A percentile compares a stretch with the other conserved stretches of the same genome.
These are phyloP conservation scores for Scaptodrosophila lebanonensis DNA, from an alignment of 1,140 invertebrate genomes.

Conservation along the genomic window DNA sequence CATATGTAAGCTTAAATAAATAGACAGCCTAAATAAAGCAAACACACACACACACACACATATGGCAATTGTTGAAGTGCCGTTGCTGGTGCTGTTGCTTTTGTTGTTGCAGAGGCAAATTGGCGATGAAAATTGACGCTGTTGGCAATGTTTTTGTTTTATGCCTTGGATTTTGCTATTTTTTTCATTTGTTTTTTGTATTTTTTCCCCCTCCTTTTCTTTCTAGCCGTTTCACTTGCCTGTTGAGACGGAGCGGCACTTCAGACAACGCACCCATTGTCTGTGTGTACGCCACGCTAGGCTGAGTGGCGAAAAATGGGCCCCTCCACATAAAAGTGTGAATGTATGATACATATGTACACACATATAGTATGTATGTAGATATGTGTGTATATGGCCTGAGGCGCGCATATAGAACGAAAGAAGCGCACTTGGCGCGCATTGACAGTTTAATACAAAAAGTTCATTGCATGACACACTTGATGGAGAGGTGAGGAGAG, in stretches of 20 bases:
- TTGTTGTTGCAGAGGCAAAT: conserved; percentile 45
- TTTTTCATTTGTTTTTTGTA: conserved; percentile 34
- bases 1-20: conserved; percentile 56
- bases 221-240: conserved; percentile 2
- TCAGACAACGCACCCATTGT: too few species aligned
- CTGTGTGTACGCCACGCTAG: too few species aligned
- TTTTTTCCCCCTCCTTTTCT: too few species aligned
- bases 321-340: too few species aligned
- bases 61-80: conserved; percentile 30
- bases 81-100: conserved; percentile 25
- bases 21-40: conserved; percentile 62
- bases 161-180: conserved; percentile 26
- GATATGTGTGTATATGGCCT: not conserved
- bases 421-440: not conserved
- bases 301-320: too few species aligned
- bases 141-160: conserved; percentile 53
- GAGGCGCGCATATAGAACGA: conserved; percentile 13
- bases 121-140: conserved; percentile 53
- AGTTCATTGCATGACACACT: conserved; percentile 40
- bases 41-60: conserved; percentile 49
- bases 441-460: conserved; percentile 54
- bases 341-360: too few species aligned
- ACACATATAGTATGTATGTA: not conserved
- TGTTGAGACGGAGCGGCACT: conserved; percentile 10
- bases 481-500: conserved; percentile 29